phyloP scores from a whole-genome alignment of 2,888 invertebrate genomes.

The Aphodius sticticus region DNA sequence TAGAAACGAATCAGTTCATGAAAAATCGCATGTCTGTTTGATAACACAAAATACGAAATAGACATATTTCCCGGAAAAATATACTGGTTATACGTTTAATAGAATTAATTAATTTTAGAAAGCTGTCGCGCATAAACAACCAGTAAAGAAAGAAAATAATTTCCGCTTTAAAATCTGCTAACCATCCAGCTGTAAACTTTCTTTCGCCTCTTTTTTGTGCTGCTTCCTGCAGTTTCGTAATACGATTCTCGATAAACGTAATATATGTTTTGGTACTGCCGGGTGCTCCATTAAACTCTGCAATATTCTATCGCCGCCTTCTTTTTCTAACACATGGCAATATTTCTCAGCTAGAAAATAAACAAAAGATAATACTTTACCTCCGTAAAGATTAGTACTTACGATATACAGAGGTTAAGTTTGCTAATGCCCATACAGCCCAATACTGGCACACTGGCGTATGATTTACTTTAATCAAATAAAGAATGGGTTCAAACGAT shows the following conservation, averaged over 20 bases:
- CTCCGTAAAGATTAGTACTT: conserved; percentile 60
- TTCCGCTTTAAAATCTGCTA: conserved; percentile 20
- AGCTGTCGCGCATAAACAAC: not conserved
- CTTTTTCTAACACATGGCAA: conserved; percentile 85
- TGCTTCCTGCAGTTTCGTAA: conserved; percentile 69
- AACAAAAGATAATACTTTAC: conserved; percentile 14
- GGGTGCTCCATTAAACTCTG: conserved; percentile 70
- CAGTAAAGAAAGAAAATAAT: not conserved
- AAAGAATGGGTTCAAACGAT: conserved; percentile 92
- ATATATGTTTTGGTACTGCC: conserved; percentile 71
- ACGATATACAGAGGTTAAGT: conserved; percentile 93
- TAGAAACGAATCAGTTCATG: conserved; percentile 4
- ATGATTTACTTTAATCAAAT: conserved; percentile 81
- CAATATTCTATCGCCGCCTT: conserved; percentile 83
- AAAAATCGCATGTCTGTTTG: not conserved
- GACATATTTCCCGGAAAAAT: not conserved
- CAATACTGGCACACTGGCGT: conserved; percentile 94
- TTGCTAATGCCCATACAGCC: conserved; percentile 98
- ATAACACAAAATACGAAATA: not conserved
- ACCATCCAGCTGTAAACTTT: conserved; percentile 35
- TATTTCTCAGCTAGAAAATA: conserved; percentile 83
- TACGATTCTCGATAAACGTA: conserved; percentile 73
- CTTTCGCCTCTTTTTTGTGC: conserved; percentile 31
- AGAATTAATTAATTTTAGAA: conserved; percentile 4
- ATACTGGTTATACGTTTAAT: not conserved